These are phyloP conservation scores for Ictidomys tridecemlineatus DNA, from an alignment of 2,113 vertebrate species.

Conservation along the genomic window DNA sequence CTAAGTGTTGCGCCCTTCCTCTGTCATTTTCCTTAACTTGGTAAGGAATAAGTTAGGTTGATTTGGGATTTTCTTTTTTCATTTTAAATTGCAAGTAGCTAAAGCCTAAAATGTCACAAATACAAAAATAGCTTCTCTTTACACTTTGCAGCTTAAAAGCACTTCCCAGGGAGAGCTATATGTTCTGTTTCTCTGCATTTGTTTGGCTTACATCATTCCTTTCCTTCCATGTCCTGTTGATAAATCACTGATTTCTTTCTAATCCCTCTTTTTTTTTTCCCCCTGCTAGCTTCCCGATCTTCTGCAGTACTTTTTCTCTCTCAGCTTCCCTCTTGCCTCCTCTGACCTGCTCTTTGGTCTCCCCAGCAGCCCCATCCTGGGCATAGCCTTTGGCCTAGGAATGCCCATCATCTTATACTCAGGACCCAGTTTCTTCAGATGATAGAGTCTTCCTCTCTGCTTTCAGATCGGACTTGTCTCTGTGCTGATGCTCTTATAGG, in stretches of 20 bases:
- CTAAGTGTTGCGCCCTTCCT: conserved; percentile 37
- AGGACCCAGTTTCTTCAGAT: neutral
- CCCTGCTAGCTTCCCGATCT: neutral
- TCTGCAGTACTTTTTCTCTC: neutral
- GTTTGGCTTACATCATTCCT: conserved; percentile 44
- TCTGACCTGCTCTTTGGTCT: neutral
- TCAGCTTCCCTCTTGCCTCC: neutral
- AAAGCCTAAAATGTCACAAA: conserved; percentile 77
- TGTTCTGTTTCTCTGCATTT: conserved; percentile 32
- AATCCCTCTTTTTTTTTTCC: neutral
- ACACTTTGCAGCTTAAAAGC: conserved; percentile 68
- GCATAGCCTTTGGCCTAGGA: neutral
- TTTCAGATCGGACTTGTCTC: neutral
- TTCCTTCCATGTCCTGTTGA: neutral
- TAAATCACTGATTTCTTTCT: neutral
- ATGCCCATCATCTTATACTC: neutral
- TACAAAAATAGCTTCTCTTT: conserved; percentile 79
- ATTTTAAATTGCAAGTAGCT: conserved; percentile 71
- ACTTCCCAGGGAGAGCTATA: conserved; percentile 13
- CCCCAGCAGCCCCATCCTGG: neutral
- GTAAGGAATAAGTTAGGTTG: conserved; percentile 37
- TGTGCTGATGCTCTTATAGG: neutral
- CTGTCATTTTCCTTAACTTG: conserved; percentile 52
- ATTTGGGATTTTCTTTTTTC: conserved; percentile 65
- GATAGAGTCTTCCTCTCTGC: neutral